Conservation (phyloP, 2,888 invertebrate species). For the Tenthredo mesomela region DNA sequence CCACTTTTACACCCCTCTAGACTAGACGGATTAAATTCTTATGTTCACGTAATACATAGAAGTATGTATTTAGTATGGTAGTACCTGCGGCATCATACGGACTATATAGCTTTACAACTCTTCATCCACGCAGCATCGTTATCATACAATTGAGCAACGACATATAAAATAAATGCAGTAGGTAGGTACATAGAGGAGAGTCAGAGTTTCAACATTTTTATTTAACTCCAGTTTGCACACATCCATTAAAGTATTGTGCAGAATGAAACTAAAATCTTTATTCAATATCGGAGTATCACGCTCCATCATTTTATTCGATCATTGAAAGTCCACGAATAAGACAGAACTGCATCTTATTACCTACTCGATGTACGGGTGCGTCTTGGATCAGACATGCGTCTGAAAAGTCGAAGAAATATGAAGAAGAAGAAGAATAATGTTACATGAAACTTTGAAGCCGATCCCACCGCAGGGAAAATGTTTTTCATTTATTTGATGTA, state of each 20-base stretch:
- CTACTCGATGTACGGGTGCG: background rate
- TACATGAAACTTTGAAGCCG: background rate
- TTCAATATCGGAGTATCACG: background rate
- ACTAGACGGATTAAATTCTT: slow-evolving; percentile 45
- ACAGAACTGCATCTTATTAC: background rate
- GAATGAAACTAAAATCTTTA: no score
- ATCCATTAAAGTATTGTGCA: background rate
- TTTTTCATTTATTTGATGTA: background rate
- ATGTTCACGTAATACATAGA: background rate
- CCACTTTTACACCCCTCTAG: slow-evolving; percentile 30
- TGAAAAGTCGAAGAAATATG: background rate
- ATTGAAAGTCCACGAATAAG: background rate
- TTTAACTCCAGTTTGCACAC: no score
- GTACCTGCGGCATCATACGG: background rate
- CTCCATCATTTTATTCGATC: background rate
- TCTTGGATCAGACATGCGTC: background rate
- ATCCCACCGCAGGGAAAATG: background rate
- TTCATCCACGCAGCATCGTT: slow-evolving; percentile 5
- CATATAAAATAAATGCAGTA: background rate
- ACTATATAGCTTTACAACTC: background rate
- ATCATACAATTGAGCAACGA: background rate
- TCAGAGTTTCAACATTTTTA: background rate
- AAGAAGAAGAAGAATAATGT: background rate
- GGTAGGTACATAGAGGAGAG: background rate
- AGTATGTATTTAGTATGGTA: background rate